Percentiles rank a stretch among this genome's conserved stretches.
These are phyloP conservation scores for Isaurus tuberculatus DNA, from an alignment of 92 coral and sea anemone genomes.

Conservation along the genomic window DNA sequence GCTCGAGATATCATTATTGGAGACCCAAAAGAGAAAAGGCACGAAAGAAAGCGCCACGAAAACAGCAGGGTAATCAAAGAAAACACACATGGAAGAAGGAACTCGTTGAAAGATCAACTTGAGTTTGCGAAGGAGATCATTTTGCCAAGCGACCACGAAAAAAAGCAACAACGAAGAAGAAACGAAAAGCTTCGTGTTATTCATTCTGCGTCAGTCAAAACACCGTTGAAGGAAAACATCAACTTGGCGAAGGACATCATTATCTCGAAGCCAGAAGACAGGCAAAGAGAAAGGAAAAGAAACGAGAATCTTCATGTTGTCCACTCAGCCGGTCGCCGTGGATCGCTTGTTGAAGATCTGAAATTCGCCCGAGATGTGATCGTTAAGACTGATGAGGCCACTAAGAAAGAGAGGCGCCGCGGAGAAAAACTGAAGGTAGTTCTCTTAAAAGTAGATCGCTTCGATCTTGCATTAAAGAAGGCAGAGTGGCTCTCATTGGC, in stretches of 20 bases:
- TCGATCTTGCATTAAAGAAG: no score
- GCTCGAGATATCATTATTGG: not conserved
- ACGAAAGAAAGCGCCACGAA: constrained; percentile 1
- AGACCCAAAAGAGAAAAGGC: not conserved
- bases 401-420: not conserved
- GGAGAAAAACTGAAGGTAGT: constrained; percentile 1
- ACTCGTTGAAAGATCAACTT: constrained; percentile 24
- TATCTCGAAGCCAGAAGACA: not conserved
- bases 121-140: constrained; percentile 25
- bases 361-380: constrained; percentile 1
- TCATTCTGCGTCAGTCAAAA: not conserved
- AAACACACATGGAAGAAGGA: not conserved
- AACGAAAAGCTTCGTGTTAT: constrained; percentile 5
- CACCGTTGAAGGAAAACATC: not conserved
- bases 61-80: not conserved
- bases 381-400: not conserved
- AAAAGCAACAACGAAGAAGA: constrained; percentile 14
- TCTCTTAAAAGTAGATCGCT: no score
- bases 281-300: not conserved
- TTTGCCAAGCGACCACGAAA: not conserved
- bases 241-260: not conserved
- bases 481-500: no score
- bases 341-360: not conserved
- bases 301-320: not conserved
- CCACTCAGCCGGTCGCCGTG: not conserved